These are phyloP conservation scores for Phycodurus eques DNA, from an alignment of 2,113 vertebrate species.

Conservation along the genomic window DNA sequence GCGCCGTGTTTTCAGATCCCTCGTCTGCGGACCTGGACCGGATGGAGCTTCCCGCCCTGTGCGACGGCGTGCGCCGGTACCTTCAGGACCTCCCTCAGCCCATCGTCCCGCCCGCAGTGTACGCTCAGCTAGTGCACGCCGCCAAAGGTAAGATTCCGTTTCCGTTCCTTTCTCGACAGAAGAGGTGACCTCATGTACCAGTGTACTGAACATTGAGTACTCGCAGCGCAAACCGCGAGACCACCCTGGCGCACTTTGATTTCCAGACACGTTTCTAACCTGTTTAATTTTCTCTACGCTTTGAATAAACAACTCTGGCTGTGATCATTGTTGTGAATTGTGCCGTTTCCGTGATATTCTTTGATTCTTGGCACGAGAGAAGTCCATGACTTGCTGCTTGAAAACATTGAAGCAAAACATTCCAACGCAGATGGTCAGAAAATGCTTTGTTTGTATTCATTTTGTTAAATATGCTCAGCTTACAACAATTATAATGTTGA, in stretches of 20 bases:
- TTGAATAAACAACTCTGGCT: background rate
- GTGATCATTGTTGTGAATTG: too few species aligned
- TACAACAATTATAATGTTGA: too few species aligned
- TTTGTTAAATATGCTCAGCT: too few species aligned
- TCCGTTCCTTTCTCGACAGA: background rate
- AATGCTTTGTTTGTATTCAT: too few species aligned
- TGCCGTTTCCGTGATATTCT: too few species aligned
- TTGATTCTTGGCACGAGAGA: too few species aligned
- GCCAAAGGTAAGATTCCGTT: constrained; percentile 79
- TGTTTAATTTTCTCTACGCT: background rate
- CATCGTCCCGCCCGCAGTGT: constrained; percentile 82
- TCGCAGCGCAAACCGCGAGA: constrained; percentile 37
- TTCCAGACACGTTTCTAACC: background rate
- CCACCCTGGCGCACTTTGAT: background rate
- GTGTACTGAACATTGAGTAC: constrained; percentile 43
- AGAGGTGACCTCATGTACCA: constrained; percentile 23
- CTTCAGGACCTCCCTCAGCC: constrained; percentile 93
- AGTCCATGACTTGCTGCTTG: too few species aligned
- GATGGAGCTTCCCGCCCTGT: constrained; percentile 82
- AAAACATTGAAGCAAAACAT: too few species aligned
- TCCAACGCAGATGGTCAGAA: too few species aligned
- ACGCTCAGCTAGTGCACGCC: constrained; percentile 83
- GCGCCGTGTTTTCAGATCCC: constrained; percentile 70
- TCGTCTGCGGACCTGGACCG: constrained; percentile 81
- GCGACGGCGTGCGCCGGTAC: constrained; percentile 87